Evolutionary conservation across 2,797 vertebrate genomes (phyloP).

Genomic region (Cuniculus paca): DNA sequence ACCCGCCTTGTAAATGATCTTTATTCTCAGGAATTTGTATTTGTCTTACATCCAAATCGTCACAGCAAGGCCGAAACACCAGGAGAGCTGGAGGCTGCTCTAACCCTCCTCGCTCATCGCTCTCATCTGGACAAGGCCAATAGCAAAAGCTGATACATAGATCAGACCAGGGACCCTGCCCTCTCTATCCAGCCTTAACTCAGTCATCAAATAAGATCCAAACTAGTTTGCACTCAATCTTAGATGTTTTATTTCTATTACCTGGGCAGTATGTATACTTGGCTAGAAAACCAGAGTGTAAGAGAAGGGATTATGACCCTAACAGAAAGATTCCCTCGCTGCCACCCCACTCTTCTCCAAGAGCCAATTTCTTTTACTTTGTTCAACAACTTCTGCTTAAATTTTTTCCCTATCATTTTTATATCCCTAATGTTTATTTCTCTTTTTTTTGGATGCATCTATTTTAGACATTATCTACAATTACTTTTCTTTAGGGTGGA

Average conservation of each 20-base stretch:
- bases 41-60: background rate
- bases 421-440: background rate
- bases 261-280: background rate
- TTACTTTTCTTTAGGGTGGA: background rate
- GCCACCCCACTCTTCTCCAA: background rate
- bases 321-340: background rate
- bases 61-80: background rate
- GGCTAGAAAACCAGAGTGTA: background rate
- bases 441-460: background rate
- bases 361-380: conserved; percentile 10
- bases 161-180: background rate
- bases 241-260: background rate
- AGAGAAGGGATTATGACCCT: background rate
- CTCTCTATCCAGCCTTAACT: background rate
- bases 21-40: background rate
- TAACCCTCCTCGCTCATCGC: background rate
- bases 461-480: background rate
- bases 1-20: background rate
- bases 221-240: background rate
- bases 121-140: background rate
- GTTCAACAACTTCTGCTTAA: background rate
- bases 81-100: background rate
- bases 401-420: conserved; percentile 20
- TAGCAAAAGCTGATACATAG: background rate
- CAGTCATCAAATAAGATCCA: background rate